These are phyloP conservation scores for Pempheris klunzingeri DNA, from an alignment of 2,797 vertebrate genomes.

Conservation along the genomic window DNA sequence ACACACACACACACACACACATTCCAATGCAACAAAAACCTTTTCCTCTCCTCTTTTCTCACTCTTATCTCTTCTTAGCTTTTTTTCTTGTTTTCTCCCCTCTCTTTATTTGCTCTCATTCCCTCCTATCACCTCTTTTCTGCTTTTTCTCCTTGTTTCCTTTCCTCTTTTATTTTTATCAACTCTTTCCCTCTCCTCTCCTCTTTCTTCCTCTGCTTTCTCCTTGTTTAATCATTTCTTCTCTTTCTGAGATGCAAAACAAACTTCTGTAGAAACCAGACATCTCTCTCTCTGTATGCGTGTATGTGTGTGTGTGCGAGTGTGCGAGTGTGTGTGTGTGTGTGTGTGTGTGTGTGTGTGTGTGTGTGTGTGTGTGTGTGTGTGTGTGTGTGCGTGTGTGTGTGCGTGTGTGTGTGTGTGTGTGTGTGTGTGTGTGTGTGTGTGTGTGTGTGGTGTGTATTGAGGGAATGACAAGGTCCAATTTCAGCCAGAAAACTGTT, in stretches of 20 bases:
- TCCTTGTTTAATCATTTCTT: not conserved
- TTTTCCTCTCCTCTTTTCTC: not conserved
- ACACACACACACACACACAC: not conserved
- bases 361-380: not conserved
- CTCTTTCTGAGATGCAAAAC: slow-evolving; percentile 7
- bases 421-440: not conserved
- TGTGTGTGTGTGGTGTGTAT: slow-evolving; percentile 12
- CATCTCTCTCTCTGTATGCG: not conserved
- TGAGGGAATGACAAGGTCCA: slow-evolving; percentile 79
- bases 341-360: not conserved
- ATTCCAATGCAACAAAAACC: slow-evolving; percentile 4
- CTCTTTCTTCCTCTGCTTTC: not conserved
- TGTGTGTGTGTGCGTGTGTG: slow-evolving; percentile 1
- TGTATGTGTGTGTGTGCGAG: not conserved
- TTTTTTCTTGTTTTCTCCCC: not conserved
- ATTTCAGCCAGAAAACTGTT: slow-evolving; percentile 55
- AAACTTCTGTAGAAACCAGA: slow-evolving; percentile 8
- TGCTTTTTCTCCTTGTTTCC: not conserved
- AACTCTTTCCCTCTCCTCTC: too few relatives aligned
- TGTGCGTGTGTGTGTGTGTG: slow-evolving; percentile 16
- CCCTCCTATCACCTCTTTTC: not conserved
- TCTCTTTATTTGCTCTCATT: not conserved
- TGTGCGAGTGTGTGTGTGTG: slow-evolving; percentile 12
- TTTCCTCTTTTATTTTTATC: not conserved
- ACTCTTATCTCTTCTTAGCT: not conserved